A percentile compares a stretch with the other conserved stretches of the same genome.
phyloP scores from a whole-genome alignment of 2,113 vertebrate species.

The Chaetops frenatus region DNA sequence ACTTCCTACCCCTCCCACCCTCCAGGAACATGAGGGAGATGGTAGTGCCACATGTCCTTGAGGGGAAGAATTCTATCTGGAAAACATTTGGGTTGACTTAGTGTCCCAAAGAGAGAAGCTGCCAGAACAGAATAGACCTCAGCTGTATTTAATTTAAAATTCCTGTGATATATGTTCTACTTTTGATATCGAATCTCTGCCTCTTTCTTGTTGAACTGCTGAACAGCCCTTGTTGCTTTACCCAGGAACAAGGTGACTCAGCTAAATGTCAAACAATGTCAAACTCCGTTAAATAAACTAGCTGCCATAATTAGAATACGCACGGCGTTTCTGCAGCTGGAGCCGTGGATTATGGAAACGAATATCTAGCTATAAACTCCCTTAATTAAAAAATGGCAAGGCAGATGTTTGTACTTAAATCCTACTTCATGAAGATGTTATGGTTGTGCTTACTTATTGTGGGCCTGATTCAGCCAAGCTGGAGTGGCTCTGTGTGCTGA shows the following conservation, averaged over 20 bases:
- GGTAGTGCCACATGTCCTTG: not conserved
- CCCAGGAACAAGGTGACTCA: conserved; percentile 35
- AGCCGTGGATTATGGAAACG: not conserved
- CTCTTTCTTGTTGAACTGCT: conserved; percentile 19
- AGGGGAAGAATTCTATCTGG: not conserved
- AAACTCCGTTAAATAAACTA: conserved; percentile 36
- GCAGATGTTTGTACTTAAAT: conserved; percentile 46
- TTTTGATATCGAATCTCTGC: not conserved
- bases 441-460: not conserved
- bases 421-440: not conserved
- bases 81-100: conserved; percentile 20
- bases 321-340: conserved; percentile 20
- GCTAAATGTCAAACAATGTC: conserved; percentile 48
- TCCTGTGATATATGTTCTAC: conserved; percentile 4
- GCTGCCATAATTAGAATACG: conserved; percentile 32
- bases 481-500: not conserved
- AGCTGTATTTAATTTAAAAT: conserved; percentile 18
- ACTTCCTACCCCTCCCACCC: not conserved
- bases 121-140: not conserved
- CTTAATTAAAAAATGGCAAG: conserved; percentile 20
- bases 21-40: not conserved
- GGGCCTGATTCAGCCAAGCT: not conserved
- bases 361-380: conserved; percentile 20
- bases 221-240: conserved; percentile 35
- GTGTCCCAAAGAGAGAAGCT: conserved; percentile 1